phyloP scores from a whole-genome alignment of 2,113 vertebrate genomes.

The Bettongia penicillata region DNA sequence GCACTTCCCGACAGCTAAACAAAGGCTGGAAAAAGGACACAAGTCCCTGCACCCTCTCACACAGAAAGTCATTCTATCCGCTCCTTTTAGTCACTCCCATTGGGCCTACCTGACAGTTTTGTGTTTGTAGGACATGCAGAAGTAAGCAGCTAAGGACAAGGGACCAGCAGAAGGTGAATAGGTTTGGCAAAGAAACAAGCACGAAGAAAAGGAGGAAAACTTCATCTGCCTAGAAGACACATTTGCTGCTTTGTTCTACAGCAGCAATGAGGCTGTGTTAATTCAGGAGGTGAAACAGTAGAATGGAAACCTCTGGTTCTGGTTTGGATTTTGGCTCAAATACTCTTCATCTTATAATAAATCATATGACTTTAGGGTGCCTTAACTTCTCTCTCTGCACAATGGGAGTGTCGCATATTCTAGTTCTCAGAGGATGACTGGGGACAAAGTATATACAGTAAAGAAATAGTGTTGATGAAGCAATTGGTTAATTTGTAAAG shows the following conservation, averaged over 20 bases:
- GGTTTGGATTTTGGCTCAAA: not conserved
- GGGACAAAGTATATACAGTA: not conserved
- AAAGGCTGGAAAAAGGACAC: conserved; percentile 41
- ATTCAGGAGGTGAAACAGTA: not conserved
- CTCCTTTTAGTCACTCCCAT: not conserved
- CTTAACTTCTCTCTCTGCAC: conserved; percentile 26
- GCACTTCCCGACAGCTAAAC: not conserved
- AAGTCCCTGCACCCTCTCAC: not conserved
- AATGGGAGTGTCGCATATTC: not conserved
- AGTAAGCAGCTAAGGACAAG: not conserved
- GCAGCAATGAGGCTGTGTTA: not conserved
- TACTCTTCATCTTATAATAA: not conserved
- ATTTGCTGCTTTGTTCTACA: not conserved
- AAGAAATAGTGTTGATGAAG: not conserved
- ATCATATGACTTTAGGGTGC: not conserved
- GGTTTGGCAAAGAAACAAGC: not conserved
- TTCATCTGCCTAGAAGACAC: not conserved
- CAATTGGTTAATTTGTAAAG: not conserved
- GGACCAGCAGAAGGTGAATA: not conserved
- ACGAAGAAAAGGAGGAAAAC: conserved; percentile 20
- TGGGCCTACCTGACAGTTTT: not conserved
- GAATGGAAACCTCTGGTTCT: fast-evolving
- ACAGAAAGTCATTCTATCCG: not conserved
- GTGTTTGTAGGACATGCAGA: not conserved
- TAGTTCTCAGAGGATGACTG: not conserved